Percentiles rank a stretch among this genome's conserved stretches.
phyloP scores from a whole-genome alignment of 2,888 invertebrate genomes.

The Leuctra nigra region DNA sequence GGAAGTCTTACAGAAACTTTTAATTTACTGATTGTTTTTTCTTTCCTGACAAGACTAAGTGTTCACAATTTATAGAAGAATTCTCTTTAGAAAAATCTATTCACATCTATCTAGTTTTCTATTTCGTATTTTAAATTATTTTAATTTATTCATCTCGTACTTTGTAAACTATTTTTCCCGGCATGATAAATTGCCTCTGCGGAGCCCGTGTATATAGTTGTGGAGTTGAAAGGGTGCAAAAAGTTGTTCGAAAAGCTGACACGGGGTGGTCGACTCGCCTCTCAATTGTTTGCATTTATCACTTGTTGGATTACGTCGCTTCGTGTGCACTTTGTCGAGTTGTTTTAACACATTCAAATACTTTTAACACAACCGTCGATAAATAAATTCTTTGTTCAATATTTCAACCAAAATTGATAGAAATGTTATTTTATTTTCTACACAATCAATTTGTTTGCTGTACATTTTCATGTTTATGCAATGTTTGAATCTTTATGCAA shows the following conservation, averaged over 20 bases:
- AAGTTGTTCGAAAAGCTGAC: background rate
- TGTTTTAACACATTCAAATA: no score
- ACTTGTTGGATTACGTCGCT: background rate
- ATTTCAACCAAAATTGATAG: no score
- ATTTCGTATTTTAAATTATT: constrained; percentile 7
- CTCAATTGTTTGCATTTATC: background rate
- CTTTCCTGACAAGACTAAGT: constrained; percentile 1
- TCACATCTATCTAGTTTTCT: constrained; percentile 3
- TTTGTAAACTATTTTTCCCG: constrained; percentile 7
- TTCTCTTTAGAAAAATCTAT: background rate
- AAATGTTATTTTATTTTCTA: no score
- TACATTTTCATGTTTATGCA: no score
- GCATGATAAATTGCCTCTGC: constrained; percentile 8
- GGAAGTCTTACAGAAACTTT: no score
- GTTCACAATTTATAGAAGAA: constrained; percentile 6
- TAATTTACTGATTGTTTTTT: constrained; percentile 8
- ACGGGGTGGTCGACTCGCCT: background rate
- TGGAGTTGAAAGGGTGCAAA: background rate
- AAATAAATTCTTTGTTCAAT: no score
- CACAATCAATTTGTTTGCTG: no score
- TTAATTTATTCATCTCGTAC: constrained; percentile 14
- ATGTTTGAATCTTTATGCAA: no score
- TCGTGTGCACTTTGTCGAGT: constrained; percentile 33
- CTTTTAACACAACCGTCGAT: no score
- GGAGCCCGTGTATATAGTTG: no score